Percentiles rank a stretch among this genome's conserved stretches.
These are phyloP conservation scores for Philonicus albiceps DNA, from an alignment of 2,888 invertebrate species.

Conservation along the genomic window DNA sequence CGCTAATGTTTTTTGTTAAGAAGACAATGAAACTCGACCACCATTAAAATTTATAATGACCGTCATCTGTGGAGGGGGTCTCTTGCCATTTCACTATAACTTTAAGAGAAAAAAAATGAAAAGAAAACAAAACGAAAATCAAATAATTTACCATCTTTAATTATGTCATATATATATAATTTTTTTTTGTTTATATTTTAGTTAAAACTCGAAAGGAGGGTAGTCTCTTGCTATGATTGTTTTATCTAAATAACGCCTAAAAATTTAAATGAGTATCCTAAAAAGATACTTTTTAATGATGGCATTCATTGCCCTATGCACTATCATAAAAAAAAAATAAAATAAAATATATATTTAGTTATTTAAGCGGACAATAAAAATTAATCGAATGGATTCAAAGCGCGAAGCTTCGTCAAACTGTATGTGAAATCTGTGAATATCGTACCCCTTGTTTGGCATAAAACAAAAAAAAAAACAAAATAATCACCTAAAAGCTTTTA, in stretches of 20 bases:
- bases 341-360: not conserved
- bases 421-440: not conserved
- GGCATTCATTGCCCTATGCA: not conserved
- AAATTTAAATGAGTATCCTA: not conserved
- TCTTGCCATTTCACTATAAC: not conserved
- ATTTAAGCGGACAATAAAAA: not conserved
- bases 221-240: not conserved
- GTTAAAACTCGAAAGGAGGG: not conserved
- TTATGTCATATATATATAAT: not conserved
- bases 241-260: not conserved
- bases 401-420: not conserved
- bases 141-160: not conserved
- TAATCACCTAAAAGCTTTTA: not conserved
- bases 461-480: not conserved
- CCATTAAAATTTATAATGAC: not conserved
- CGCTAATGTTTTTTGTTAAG: conserved; percentile 62
- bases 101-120: not conserved
- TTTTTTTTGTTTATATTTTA: not conserved
- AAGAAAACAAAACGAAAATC: too few relatives aligned
- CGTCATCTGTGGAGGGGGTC: not conserved
- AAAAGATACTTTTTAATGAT: not conserved
- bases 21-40: not conserved
- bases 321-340: not conserved
- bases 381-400: not conserved
- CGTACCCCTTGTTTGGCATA: not conserved